A percentile compares a stretch with the other conserved stretches of the same genome.
phyloP scores from a whole-genome alignment of 2,888 invertebrate species.

The Crematogaster levior region DNA sequence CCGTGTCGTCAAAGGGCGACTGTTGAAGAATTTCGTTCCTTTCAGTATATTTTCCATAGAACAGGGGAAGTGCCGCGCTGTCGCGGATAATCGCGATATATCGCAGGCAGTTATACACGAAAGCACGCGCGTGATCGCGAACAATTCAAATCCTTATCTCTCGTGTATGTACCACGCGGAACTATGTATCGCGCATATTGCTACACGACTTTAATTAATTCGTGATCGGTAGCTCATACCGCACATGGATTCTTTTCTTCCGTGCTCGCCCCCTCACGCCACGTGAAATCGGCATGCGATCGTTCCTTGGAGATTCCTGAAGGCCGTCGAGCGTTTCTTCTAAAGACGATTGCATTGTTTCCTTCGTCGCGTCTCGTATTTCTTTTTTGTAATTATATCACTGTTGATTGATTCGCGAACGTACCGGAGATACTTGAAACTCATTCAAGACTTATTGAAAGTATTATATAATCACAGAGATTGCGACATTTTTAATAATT shows the following conservation, averaged over 20 bases:
- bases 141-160: constrained; percentile 82
- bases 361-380: background rate
- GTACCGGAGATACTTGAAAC: background rate
- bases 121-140: constrained; percentile 80
- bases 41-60: constrained; percentile 47
- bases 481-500: constrained; percentile 2
- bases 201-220: constrained; percentile 82
- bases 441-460: background rate
- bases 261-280: constrained; percentile 2
- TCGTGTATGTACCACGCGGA: constrained; percentile 76
- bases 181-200: constrained; percentile 78
- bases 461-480: background rate
- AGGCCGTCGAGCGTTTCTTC: background rate
- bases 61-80: constrained; percentile 39
- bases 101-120: constrained; percentile 67
- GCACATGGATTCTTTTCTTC: constrained; percentile 57
- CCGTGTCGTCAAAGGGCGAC: constrained; percentile 69
- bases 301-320: constrained; percentile 30
- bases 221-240: constrained; percentile 79
- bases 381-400: background rate
- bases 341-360: background rate
- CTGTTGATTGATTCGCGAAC: background rate
- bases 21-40: constrained; percentile 61
- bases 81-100: constrained; percentile 73
- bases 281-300: constrained; percentile 45